phyloP scores from a whole-genome alignment of 2,797 vertebrate genomes.

The Enteromius fasciolatus region DNA sequence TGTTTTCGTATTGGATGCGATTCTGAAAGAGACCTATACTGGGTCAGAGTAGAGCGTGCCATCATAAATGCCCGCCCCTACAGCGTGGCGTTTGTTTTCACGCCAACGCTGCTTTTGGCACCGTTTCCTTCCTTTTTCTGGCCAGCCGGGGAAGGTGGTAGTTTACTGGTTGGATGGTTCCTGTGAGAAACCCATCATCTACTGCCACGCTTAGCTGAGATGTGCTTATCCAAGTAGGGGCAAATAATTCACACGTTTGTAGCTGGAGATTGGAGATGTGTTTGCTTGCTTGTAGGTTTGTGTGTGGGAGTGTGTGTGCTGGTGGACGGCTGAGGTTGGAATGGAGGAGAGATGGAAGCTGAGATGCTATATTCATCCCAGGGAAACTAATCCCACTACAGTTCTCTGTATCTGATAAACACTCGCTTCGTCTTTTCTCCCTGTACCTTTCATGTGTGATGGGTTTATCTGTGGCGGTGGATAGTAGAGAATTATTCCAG shows the following conservation, averaged over 20 bases:
- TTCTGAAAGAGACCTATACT: slow-evolving; percentile 59
- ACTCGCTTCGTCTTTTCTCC: slow-evolving; percentile 53
- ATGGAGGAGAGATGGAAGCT: slow-evolving; percentile 58
- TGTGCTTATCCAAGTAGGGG: slow-evolving; percentile 32
- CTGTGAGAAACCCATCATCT: slow-evolving; percentile 34
- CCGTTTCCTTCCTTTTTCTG: slow-evolving; percentile 7
- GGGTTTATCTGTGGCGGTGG: slow-evolving; percentile 68
- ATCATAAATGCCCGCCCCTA: slow-evolving; percentile 60
- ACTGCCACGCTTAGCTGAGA: slow-evolving; percentile 23
- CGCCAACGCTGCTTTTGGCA: slow-evolving; percentile 21
- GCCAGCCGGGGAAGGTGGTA: background rate
- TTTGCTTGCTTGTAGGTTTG: slow-evolving; percentile 38
- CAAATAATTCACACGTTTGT: slow-evolving; percentile 13
- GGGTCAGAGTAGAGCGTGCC: slow-evolving; percentile 60
- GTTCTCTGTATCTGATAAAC: slow-evolving; percentile 72
- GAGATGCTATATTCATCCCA: slow-evolving; percentile 75
- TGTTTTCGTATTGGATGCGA: slow-evolving; percentile 49
- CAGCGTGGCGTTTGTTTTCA: slow-evolving; percentile 41
- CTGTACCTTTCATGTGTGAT: slow-evolving; percentile 68
- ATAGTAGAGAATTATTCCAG: slow-evolving; percentile 71
- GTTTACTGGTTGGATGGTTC: slow-evolving; percentile 19
- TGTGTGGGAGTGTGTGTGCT: slow-evolving; percentile 16
- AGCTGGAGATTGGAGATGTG: slow-evolving; percentile 14
- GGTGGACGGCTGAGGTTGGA: slow-evolving; percentile 67
- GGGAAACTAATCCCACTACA: slow-evolving; percentile 70